These are phyloP conservation scores for Bathynomus jamesi DNA, from an alignment of 1,140 invertebrate species.

Conservation along the genomic window DNA sequence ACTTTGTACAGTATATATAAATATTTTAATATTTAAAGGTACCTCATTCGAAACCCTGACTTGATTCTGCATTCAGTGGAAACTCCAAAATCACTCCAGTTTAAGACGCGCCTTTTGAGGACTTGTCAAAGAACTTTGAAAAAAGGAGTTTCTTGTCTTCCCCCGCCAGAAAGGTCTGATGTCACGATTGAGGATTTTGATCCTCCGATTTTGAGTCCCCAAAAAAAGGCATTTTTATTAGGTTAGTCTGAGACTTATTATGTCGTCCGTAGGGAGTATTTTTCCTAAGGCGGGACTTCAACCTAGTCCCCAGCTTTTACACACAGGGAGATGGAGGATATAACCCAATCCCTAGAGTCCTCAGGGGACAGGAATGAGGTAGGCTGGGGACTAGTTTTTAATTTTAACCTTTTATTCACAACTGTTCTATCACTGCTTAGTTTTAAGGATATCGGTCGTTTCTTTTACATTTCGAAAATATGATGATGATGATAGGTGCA, in stretches of 20 bases:
- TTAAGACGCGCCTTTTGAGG: not conserved
- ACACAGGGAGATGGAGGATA: too few relatives aligned
- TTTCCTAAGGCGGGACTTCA: too few relatives aligned
- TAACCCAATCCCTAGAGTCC: too few relatives aligned
- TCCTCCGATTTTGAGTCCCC: not conserved
- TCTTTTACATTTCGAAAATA: too few relatives aligned
- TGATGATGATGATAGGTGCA: too few relatives aligned
- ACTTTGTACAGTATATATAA: not conserved
- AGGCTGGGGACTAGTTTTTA: too few relatives aligned
- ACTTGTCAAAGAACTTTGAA: not conserved
- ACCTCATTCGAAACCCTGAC: not conserved
- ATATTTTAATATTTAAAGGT: not conserved
- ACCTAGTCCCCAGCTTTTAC: too few relatives aligned
- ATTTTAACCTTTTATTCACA: too few relatives aligned
- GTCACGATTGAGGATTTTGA: not conserved
- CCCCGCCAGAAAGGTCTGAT: not conserved
- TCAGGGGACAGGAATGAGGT: too few relatives aligned
- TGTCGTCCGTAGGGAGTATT: too few relatives aligned
- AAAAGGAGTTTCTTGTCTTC: not conserved
- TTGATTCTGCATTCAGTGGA: not conserved
- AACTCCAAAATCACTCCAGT: not conserved
- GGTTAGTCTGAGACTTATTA: not conserved
- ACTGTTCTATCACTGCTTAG: too few relatives aligned
- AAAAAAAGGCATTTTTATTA: not conserved
- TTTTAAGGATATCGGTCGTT: too few relatives aligned